phyloP scores from a whole-genome alignment of 1,140 invertebrate species.

The Philaenus spumarius region DNA sequence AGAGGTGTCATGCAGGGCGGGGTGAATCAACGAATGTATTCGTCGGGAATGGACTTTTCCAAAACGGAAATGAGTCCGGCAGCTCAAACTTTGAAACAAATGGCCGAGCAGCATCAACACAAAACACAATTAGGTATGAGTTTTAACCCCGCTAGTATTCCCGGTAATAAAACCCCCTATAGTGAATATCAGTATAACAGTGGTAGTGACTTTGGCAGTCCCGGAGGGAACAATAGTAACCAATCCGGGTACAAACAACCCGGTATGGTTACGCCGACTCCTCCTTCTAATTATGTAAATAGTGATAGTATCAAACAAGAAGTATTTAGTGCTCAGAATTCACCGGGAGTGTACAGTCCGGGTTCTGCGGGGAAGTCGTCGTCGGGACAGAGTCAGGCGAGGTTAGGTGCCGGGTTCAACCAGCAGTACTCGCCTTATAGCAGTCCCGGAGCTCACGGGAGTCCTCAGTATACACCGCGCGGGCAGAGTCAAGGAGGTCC shows the following conservation, averaged over 20 bases:
- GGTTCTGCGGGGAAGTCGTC: slow-evolving; percentile 39
- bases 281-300: slow-evolving; percentile 2
- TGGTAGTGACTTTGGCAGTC: slow-evolving; percentile 27
- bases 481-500: slow-evolving; percentile 33
- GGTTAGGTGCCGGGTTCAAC: slow-evolving; percentile 38
- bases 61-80: slow-evolving; percentile 68
- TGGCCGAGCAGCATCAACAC: slow-evolving; percentile 94
- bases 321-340: slow-evolving; percentile 32
- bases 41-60: slow-evolving; percentile 7
- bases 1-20: background rate
- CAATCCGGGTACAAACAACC: slow-evolving; percentile 12
- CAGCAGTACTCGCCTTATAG: slow-evolving; percentile 61
- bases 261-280: slow-evolving; percentile 8
- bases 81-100: slow-evolving; percentile 89
- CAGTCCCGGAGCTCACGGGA: slow-evolving; percentile 51
- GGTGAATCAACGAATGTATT: slow-evolving; percentile 6
- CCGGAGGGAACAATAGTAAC: slow-evolving; percentile 44
- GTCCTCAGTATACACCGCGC: slow-evolving; percentile 52
- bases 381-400: slow-evolving; percentile 32
- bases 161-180: slow-evolving; percentile 28
- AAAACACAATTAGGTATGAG: slow-evolving; percentile 57
- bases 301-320: slow-evolving; percentile 39
- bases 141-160: slow-evolving; percentile 38
- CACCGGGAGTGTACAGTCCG: slow-evolving; percentile 32
- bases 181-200: slow-evolving; percentile 27